Evolutionary conservation across 92 coral and sea anemone genomes (phyloP).

Genomic region (Palythoa caribaeorum): DNA sequence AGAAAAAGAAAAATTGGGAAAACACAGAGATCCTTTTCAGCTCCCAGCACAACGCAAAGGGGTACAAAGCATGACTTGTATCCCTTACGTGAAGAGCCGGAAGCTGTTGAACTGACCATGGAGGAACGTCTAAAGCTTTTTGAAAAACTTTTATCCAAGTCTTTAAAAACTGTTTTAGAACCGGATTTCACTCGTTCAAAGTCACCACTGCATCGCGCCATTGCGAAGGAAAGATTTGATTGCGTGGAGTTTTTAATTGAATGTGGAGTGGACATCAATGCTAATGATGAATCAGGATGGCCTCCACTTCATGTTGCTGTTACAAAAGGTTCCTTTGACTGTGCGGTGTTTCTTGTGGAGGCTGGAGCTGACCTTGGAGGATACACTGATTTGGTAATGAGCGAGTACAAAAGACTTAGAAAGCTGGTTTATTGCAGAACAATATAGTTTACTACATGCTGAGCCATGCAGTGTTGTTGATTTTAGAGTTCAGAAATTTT

Average conservation of each 20-base stretch:
- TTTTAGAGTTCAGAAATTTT: neutral
- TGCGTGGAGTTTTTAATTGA: conserved; percentile 44
- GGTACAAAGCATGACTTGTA: conserved; percentile 4
- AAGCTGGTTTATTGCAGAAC: conserved; percentile 43
- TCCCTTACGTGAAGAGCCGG: conserved; percentile 40
- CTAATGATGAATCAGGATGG: conserved; percentile 45
- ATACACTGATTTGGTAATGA: conserved; percentile 38
- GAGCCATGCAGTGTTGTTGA: neutral
- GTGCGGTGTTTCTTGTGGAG: conserved; percentile 42
- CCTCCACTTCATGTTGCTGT: conserved; percentile 49
- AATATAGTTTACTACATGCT: neutral
- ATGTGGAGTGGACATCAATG: conserved; percentile 41
- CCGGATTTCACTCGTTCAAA: conserved; percentile 42
- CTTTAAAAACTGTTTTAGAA: conserved; percentile 33
- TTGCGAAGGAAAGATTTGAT: conserved; percentile 41
- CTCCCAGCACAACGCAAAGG: conserved; percentile 12
- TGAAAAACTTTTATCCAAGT: conserved; percentile 35
- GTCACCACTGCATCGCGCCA: conserved; percentile 46
- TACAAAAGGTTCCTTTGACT: conserved; percentile 37
- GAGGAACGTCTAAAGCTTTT: conserved; percentile 40
- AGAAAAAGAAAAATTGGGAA: conserved; percentile 5
- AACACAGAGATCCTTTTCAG: conserved; percentile 27
- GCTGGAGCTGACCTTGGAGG: conserved; percentile 51
- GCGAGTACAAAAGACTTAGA: conserved; percentile 32
- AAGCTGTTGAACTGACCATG: conserved; percentile 8